Evolutionary conservation across 2,797 vertebrate species (phyloP).

Genomic region (Macrochelys suwanniensis): DNA sequence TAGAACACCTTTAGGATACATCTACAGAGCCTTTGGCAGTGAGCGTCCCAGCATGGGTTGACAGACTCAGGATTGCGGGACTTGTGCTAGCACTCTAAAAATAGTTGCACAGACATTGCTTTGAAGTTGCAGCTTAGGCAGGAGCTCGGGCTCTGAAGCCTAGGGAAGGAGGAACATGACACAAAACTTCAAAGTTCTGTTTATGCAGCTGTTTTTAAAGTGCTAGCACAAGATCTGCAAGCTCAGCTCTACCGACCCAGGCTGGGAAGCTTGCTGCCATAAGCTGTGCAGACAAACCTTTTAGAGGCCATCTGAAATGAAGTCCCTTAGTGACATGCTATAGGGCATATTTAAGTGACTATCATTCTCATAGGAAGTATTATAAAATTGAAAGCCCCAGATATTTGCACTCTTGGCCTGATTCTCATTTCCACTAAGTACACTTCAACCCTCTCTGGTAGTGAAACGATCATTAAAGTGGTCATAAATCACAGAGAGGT

Average conservation of each 20-base stretch:
- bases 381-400: fast-evolving
- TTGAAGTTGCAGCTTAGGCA: no score
- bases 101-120: no score
- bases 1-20: no score
- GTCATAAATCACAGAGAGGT: not conserved
- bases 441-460: not conserved
- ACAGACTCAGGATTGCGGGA: no score
- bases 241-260: no score
- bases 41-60: no score
- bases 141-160: no score
- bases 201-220: no score
- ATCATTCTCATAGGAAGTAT: not conserved
- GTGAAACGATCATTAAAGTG: not conserved
- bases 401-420: not conserved
- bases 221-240: no score
- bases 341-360: not conserved
- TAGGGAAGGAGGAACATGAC: not conserved
- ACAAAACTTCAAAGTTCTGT: not conserved
- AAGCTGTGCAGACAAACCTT: not conserved
- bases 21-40: no score
- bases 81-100: no score
- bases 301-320: not conserved
- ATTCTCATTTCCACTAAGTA: not conserved
- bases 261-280: no score
- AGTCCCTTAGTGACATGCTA: not conserved